phyloP scores from a whole-genome alignment of 1,140 invertebrate genomes.

The Paracyclopina nana region DNA sequence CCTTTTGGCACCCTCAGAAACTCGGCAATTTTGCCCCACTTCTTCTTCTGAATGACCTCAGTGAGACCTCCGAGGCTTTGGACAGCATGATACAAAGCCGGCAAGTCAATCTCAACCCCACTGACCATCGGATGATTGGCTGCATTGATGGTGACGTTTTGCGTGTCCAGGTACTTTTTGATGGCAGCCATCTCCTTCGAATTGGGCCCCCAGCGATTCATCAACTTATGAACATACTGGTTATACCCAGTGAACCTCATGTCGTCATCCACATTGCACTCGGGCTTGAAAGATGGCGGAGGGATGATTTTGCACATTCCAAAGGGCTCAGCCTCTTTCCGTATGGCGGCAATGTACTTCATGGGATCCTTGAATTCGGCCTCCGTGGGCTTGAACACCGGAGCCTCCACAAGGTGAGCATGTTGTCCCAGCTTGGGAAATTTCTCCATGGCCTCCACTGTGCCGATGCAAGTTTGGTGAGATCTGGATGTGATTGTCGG shows the following conservation, averaged over 20 bases:
- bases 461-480: neutral
- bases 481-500: no score
- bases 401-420: constrained; percentile 47
- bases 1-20: constrained; percentile 58
- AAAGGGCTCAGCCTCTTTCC: constrained; percentile 50
- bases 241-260: constrained; percentile 73
- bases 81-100: constrained; percentile 61
- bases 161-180: constrained; percentile 53
- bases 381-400: constrained; percentile 56
- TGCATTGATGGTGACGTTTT: constrained; percentile 49
- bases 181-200: constrained; percentile 67
- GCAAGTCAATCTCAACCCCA: constrained; percentile 71
- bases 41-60: constrained; percentile 71
- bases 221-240: constrained; percentile 75
- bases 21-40: constrained; percentile 72
- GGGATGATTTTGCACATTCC: constrained; percentile 75
- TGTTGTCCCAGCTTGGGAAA: constrained; percentile 17
- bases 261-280: constrained; percentile 61
- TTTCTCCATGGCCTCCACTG: neutral
- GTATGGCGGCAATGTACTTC: constrained; percentile 66
- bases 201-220: constrained; percentile 70
- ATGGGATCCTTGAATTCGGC: constrained; percentile 76
- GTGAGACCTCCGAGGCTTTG: constrained; percentile 65
- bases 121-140: constrained; percentile 61
- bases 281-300: constrained; percentile 63